These are phyloP conservation scores for Actenoides hombroni DNA, from an alignment of 2,113 vertebrate species.

Conservation along the genomic window DNA sequence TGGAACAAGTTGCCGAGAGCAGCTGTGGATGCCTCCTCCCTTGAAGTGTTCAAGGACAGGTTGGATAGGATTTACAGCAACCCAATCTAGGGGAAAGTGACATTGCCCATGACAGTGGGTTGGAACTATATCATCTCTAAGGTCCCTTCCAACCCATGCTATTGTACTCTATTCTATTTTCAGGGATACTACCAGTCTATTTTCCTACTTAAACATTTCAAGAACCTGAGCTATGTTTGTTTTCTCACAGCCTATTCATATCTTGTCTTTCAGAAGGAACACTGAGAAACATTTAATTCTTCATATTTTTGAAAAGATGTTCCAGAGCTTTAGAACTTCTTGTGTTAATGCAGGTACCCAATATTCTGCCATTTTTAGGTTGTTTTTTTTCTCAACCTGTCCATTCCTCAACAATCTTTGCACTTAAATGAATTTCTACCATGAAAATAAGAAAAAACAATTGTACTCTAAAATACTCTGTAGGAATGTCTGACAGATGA, in stretches of 20 bases:
- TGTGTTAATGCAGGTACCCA: neutral
- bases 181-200: neutral
- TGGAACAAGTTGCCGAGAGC: neutral
- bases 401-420: neutral
- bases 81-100: neutral
- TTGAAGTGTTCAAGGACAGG: neutral
- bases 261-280: neutral
- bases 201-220: neutral
- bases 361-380: constrained; percentile 19
- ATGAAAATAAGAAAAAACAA: neutral
- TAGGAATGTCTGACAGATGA: neutral
- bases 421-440: neutral
- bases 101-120: too few relatives aligned
- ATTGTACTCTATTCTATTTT: neutral
- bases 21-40: neutral
- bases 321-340: neutral
- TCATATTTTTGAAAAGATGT: constrained; percentile 6
- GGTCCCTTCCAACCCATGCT: too few relatives aligned
- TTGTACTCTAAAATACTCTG: neutral
- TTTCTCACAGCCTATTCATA: constrained; percentile 8
- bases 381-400: neutral
- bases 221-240: neutral
- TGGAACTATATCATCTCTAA: too few relatives aligned
- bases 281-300: neutral
- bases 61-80: neutral